phyloP scores from a whole-genome alignment of 2,113 vertebrate genomes.

The Actenoides lindsayi region DNA sequence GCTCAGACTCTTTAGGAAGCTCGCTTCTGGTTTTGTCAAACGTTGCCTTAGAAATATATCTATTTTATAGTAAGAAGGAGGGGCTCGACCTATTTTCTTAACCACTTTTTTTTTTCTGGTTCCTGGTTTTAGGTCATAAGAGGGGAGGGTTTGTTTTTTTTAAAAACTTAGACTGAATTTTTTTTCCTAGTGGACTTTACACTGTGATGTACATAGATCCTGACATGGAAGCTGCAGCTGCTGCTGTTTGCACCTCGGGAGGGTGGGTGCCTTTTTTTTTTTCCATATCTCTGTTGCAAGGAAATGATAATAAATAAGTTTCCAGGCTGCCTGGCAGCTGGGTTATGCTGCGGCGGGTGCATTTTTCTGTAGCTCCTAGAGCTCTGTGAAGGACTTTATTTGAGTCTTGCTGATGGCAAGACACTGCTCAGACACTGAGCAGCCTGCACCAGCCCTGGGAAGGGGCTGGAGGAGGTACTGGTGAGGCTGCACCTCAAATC shows the following conservation, averaged over 20 bases:
- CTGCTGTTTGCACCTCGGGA: conserved; percentile 17
- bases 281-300: conserved; percentile 4
- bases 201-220: conserved; percentile 33
- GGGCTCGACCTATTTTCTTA: conserved; percentile 2
- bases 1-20: conserved; percentile 44
- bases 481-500: not conserved
- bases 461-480: not conserved
- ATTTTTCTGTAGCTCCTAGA: not conserved
- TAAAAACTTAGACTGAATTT: not conserved
- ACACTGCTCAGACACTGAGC: not conserved
- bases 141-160: not conserved
- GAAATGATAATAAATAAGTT: conserved; percentile 45
- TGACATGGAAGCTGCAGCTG: not conserved
- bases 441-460: not conserved
- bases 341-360: not conserved
- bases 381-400: rapidly evolving
- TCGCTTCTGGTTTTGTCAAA: conserved; percentile 45
- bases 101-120: not conserved
- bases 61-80: conserved; percentile 5
- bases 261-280: not conserved
- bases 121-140: not conserved
- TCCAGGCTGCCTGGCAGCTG: not conserved
- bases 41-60: not conserved
- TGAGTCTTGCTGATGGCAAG: not conserved
- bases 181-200: not conserved